These are phyloP conservation scores for Pocillopora damicornis DNA, from an alignment of 64 coral and sea anemone species.

Conservation along the genomic window DNA sequence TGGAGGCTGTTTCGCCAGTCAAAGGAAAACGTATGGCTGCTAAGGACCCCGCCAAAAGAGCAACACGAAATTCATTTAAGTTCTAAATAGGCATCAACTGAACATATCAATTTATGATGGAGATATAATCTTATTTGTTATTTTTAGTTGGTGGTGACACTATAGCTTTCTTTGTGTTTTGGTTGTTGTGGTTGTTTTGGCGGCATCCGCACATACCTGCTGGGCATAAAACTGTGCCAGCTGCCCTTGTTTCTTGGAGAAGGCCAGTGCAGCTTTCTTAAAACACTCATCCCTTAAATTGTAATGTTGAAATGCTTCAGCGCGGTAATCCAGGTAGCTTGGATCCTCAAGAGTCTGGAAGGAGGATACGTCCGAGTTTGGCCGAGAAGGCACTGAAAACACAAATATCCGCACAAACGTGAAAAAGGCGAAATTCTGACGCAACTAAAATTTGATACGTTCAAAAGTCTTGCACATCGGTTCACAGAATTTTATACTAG, in stretches of 20 bases:
- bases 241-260: slow-evolving; percentile 77
- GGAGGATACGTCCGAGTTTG: background rate
- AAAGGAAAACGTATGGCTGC: too few species aligned
- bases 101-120: too few species aligned
- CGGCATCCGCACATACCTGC: slow-evolving; percentile 50
- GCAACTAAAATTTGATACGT: background rate
- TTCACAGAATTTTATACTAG: too few species aligned
- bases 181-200: too few species aligned
- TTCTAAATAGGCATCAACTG: too few species aligned
- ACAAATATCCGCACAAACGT: background rate
- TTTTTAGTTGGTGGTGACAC: too few species aligned
- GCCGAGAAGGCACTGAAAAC: background rate
- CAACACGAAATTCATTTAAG: too few species aligned
- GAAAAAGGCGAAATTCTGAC: background rate
- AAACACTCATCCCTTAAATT: slow-evolving; percentile 76
- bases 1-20: too few species aligned
- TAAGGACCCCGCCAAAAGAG: too few species aligned
- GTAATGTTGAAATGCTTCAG: slow-evolving; percentile 62
- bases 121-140: too few species aligned
- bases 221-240: slow-evolving; percentile 78
- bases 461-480: too few species aligned
- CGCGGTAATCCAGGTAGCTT: slow-evolving; percentile 73
- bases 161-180: too few species aligned
- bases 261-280: slow-evolving; percentile 86
- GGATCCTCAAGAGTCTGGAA: slow-evolving; percentile 72